Evolutionary conservation across 2,888 invertebrate species (phyloP).

Genomic region (Minunthozetes semirufus): DNA sequence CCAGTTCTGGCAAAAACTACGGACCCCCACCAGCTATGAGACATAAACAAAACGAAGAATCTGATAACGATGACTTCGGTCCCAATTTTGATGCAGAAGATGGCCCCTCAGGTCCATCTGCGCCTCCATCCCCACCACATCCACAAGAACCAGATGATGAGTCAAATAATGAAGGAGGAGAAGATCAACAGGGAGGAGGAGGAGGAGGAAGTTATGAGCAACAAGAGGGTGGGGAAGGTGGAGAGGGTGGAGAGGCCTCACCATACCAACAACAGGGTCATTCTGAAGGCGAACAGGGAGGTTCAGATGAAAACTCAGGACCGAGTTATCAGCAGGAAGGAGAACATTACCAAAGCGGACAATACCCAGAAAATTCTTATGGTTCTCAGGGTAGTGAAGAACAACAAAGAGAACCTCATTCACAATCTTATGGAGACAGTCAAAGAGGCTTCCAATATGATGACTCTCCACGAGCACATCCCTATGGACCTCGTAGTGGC

Average conservation of each 20-base stretch:
- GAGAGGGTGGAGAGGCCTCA: neutral
- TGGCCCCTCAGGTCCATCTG: neutral
- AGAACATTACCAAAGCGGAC: conserved; percentile 15
- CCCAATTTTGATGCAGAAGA: neutral
- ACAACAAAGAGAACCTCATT: neutral
- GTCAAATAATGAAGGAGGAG: neutral
- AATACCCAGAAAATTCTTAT: neutral
- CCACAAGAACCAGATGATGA: neutral
- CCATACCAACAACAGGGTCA: conserved; percentile 3
- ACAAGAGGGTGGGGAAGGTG: neutral
- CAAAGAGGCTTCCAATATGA: neutral
- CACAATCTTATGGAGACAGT: neutral
- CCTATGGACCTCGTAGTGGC: neutral
- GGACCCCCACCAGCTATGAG: conserved; percentile 5
- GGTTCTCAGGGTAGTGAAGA: neutral
- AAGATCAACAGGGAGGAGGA: neutral
- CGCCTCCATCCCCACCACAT: conserved; percentile 11
- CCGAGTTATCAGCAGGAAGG: neutral
- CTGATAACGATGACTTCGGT: neutral
- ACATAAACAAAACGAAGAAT: conserved; percentile 1
- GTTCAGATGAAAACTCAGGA: neutral
- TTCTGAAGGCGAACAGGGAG: neutral
- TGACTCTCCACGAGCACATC: neutral
- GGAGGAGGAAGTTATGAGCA: neutral
- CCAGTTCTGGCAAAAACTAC: neutral